A percentile compares a stretch with the other conserved stretches of the same genome.
These are phyloP conservation scores for Heterochromis multidens DNA, from an alignment of 2,113 vertebrate species.

Conservation along the genomic window DNA sequence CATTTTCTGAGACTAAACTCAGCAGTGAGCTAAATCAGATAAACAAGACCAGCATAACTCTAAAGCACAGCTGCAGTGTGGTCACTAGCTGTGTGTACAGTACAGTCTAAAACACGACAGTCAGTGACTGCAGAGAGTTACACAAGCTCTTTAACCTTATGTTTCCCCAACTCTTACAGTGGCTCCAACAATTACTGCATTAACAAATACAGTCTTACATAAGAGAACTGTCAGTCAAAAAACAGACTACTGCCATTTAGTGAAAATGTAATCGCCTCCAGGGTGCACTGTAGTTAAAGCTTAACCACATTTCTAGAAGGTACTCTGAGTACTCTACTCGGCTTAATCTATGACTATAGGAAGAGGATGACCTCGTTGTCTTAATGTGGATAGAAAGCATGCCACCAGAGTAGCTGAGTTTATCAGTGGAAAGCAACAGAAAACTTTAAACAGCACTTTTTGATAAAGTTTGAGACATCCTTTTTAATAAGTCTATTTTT, in stretches of 20 bases:
- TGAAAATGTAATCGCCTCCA: constrained; percentile 31
- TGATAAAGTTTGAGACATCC: background rate
- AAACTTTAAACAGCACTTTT: background rate
- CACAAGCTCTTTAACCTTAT: constrained; percentile 22
- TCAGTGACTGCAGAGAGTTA: background rate
- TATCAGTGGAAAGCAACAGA: background rate
- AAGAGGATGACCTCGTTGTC: constrained; percentile 17
- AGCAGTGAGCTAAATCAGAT: background rate
- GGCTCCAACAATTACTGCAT: background rate
- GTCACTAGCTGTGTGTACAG: background rate
- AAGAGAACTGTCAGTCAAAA: constrained; percentile 15
- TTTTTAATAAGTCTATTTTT: background rate
- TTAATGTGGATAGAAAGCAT: background rate
- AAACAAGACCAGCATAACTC: background rate
- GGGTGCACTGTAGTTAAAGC: background rate
- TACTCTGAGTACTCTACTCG: background rate
- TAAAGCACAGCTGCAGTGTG: background rate
- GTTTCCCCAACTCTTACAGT: background rate
- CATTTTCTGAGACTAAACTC: background rate
- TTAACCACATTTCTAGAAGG: constrained; percentile 29
- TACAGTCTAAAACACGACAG: background rate
- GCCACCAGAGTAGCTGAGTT: background rate
- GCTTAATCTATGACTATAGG: constrained; percentile 21
- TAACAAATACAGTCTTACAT: constrained; percentile 11
- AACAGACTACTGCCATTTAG: background rate